Base-by-base conservation (phyloP, 2,888 invertebrate genomes). In the Orgyia antiqua region DNA sequence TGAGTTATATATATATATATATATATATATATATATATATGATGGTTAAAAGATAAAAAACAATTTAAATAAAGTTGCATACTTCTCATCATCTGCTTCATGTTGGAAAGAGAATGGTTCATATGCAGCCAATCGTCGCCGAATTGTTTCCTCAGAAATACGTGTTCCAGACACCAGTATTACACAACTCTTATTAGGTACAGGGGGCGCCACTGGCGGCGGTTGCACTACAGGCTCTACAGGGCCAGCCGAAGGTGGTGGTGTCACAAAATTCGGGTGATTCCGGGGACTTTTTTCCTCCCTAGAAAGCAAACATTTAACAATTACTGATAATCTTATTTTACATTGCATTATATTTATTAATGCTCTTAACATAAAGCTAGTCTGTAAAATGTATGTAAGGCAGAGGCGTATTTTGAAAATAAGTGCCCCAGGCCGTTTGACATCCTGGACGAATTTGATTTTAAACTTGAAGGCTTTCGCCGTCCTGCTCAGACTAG, bases 31-130 rank as follows among this genome's bases (percentile, higher is more conserved):
- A n/a, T n/a, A n/a, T n/a, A n/a, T n/a, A n/a, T n/a, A n/a, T n/a
- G n/a, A n/a, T n/a, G n/a, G n/a, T n/a, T n/a, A n/a, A n/a, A n/a
- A n/a, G n/a, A n/a, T n/a, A n/a, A n/a, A n/a, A n/a, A n/a, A n/a
- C n/a, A n/a, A n/a, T n/a, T n/a, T n/a, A n/a, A n/a, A n/a, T n/a
- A n/a, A n/a, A n/a, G n/a, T n/a, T 4, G 52, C 73, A 48, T 63
- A 84, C 84, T 73, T 83, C 6, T 83, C 82, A 36, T 83, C 80
- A 33, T 83, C 80, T 21, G 65, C 52, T 42, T 83, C 84, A 36
- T 78, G 72, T 20, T 61, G 52, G 34, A 71, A 79, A 25, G 76
- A 69, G 31, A 86, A 86, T n/a, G 80, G 80, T 50, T 84, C 84
- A 54, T 75, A 78, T 23, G 77, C 68, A 10, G 71, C 68, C 18